phyloP scores from a whole-genome alignment of 2,113 vertebrate species.

The Mugil cephalus region DNA sequence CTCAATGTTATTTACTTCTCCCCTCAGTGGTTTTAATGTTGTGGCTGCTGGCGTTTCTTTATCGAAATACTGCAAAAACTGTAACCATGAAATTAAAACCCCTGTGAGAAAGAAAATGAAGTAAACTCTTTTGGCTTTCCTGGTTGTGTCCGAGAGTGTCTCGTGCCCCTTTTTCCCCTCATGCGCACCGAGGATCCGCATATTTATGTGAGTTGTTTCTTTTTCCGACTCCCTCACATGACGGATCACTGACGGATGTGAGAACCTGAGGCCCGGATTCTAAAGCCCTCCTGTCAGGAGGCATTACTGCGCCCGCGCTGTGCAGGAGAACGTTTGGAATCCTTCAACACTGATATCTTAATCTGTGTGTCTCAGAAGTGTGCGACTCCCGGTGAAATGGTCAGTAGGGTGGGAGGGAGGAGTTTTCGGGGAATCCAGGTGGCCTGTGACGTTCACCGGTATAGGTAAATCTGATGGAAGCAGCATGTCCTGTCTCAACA shows the following conservation, averaged over 20 bases:
- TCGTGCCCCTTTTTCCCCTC: not conserved
- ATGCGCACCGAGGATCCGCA: conserved; percentile 30
- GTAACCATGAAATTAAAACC: not conserved
- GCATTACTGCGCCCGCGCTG: conserved; percentile 72
- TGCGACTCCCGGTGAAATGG: conserved; percentile 74
- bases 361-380: conserved; percentile 79
- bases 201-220: conserved; percentile 74
- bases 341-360: conserved; percentile 77
- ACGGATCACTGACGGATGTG: conserved; percentile 75
- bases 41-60: too few relatives aligned
- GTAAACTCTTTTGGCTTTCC: not conserved
- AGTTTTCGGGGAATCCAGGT: conserved; percentile 60
- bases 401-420: conserved; percentile 57
- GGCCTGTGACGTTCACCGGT: conserved; percentile 71
- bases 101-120: not conserved
- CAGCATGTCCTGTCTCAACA: conserved; percentile 75
- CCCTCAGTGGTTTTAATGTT: too few relatives aligned
- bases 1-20: too few relatives aligned
- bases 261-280: conserved; percentile 58
- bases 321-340: conserved; percentile 75
- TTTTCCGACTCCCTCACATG: conserved; percentile 51
- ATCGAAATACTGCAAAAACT: too few relatives aligned
- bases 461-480: conserved; percentile 65
- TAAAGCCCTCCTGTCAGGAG: conserved; percentile 83
- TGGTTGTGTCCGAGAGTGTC: not conserved